phyloP scores from a whole-genome alignment of 2,113 vertebrate species.

The Galemys pyrenaicus region DNA sequence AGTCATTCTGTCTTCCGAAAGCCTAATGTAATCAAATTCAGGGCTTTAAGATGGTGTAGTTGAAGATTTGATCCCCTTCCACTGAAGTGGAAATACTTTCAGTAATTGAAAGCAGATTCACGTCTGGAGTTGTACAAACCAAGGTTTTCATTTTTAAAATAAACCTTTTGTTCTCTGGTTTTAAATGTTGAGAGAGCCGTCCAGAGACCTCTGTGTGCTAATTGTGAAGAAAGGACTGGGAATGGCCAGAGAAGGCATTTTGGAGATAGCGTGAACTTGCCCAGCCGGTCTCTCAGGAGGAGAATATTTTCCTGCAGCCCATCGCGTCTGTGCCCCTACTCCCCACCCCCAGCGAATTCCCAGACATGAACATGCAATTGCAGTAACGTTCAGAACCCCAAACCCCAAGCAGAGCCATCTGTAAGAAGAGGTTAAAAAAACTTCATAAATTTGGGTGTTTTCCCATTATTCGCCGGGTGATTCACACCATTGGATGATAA shows the following conservation, averaged over 20 bases:
- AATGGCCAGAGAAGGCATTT: conserved; percentile 70
- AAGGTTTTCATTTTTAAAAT: conserved; percentile 87
- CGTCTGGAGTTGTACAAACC: conserved; percentile 86
- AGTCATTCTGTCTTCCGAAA: conserved; percentile 78
- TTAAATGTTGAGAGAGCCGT: conserved; percentile 81
- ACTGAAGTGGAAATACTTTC: conserved; percentile 88
- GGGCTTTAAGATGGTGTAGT: conserved; percentile 85
- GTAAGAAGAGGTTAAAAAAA: conserved; percentile 40
- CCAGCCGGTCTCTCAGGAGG: background rate
- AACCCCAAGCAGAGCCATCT: background rate
- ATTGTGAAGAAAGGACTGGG: conserved; percentile 78
- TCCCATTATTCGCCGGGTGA: background rate
- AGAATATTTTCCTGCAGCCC: conserved; percentile 22
- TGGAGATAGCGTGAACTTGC: conserved; percentile 67
- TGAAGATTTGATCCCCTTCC: conserved; percentile 88
- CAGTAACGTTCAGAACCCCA: background rate
- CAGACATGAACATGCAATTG: background rate
- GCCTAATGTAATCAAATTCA: conserved; percentile 82
- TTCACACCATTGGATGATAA: conserved; percentile 24
- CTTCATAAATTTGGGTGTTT: conserved; percentile 14
- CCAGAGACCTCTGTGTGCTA: conserved; percentile 81
- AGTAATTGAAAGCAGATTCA: conserved; percentile 89
- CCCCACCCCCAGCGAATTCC: background rate
- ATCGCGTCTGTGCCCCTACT: conserved; percentile 41
- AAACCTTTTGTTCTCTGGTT: conserved; percentile 89